Percentiles rank a stretch among this genome's conserved stretches.
Evolutionary conservation across 1,140 invertebrate genomes (phyloP).

Genomic region (Drosophila melanica): DNA sequence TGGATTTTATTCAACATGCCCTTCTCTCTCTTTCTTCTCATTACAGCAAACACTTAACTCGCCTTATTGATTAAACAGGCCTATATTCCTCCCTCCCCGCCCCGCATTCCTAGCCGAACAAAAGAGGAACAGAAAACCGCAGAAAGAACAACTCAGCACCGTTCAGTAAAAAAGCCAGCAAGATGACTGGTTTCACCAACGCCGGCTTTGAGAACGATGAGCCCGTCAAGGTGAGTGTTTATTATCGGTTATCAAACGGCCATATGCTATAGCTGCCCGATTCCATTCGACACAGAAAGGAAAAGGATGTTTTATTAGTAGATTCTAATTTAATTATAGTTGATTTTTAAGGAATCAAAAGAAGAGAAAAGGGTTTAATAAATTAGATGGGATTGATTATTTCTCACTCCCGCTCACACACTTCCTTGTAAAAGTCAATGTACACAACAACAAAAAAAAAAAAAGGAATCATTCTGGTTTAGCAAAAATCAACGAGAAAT

Average conservation of each 20-base stretch:
- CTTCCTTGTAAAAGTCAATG: constrained; percentile 35
- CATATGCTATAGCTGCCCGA: too few species aligned
- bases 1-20: constrained; percentile 27
- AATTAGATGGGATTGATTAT: too few species aligned
- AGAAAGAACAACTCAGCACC: constrained; percentile 12
- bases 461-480: constrained; percentile 6
- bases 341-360: too few species aligned
- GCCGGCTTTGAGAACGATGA: constrained; percentile 81
- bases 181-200: constrained; percentile 82
- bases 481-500: background rate
- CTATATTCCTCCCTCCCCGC: background rate
- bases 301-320: too few species aligned
- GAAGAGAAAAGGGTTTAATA: too few species aligned
- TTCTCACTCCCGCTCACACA: too few species aligned
- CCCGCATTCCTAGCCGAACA: background rate
- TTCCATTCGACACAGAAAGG: too few species aligned
- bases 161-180: constrained; percentile 53
- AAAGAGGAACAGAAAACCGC: background rate
- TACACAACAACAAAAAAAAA: constrained; percentile 43
- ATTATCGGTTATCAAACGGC: too few species aligned
- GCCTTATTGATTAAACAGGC: constrained; percentile 52
- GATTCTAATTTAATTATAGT: too few species aligned
- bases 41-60: constrained; percentile 51
- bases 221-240: constrained; percentile 78
- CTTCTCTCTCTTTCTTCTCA: constrained; percentile 22